Evolutionary conservation across 2,888 invertebrate genomes (phyloP).

Genomic region (Anthoptus insignis): DNA sequence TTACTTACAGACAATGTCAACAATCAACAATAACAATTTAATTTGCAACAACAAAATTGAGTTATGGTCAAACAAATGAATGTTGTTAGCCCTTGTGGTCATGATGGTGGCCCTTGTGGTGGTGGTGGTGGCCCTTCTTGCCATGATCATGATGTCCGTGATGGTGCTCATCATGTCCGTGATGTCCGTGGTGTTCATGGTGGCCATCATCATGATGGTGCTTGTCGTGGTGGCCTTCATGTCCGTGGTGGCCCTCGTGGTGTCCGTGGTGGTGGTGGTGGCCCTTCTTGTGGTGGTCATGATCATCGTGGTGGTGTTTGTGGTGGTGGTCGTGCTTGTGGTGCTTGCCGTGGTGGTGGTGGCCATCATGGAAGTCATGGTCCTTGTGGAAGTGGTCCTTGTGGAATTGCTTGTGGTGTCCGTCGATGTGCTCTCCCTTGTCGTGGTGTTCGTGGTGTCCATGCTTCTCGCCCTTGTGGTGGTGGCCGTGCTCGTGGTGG

Average conservation of each 20-base stretch:
- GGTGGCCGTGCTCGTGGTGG: conserved; percentile 93
- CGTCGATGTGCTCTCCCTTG: conserved; percentile 93
- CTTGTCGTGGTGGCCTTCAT: conserved; percentile 93
- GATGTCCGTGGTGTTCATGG: conserved; percentile 93
- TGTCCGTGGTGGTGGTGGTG: conserved; percentile 92
- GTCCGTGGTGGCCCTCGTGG: conserved; percentile 92
- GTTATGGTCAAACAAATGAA: conserved; percentile 45
- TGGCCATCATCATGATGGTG: conserved; percentile 93
- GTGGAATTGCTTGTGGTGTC: conserved; percentile 92
- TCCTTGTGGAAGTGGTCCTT: conserved; percentile 93
- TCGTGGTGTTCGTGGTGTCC: conserved; percentile 94
- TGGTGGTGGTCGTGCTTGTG: conserved; percentile 93
- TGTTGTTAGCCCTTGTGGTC: conserved; percentile 81
- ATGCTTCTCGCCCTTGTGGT: conserved; percentile 93
- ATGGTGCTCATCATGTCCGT: conserved; percentile 92
- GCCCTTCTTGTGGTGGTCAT: conserved; percentile 93
- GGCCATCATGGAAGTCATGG: conserved; percentile 95
- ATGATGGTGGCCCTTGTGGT: conserved; percentile 91
- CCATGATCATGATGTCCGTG: conserved; percentile 91
- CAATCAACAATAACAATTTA: conserved; percentile 1
- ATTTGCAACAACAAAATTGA: conserved; percentile 38
- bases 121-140: conserved; percentile 92
- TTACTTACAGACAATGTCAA: not conserved
- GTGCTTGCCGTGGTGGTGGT: conserved; percentile 81
- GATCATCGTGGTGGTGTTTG: conserved; percentile 90